A percentile compares a stretch with the other conserved stretches of the same genome.
These are phyloP conservation scores for Pleuronectes platessa DNA, from an alignment of 2,113 vertebrate species.

Conservation along the genomic window DNA sequence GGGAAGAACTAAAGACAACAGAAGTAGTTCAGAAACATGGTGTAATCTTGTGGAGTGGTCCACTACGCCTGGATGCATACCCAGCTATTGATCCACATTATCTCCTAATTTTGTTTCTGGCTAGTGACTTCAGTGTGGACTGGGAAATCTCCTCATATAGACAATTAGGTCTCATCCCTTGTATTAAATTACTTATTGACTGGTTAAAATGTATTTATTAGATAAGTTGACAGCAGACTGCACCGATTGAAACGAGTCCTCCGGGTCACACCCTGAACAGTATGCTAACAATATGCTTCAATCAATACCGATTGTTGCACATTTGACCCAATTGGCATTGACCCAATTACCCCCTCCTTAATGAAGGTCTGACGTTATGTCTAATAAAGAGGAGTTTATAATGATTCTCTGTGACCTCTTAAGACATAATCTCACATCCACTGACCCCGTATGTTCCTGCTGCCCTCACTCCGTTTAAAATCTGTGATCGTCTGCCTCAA, in stretches of 20 bases:
- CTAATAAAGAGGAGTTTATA: constrained; percentile 14
- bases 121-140: not conserved
- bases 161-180: not conserved
- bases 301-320: constrained; percentile 44
- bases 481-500: not conserved
- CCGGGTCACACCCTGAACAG: constrained; percentile 5
- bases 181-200: constrained; percentile 19
- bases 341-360: constrained; percentile 18
- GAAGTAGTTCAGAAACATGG: not conserved
- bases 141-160: not conserved
- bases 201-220: constrained; percentile 19
- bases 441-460: not conserved
- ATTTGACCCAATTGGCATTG: constrained; percentile 38
- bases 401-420: not conserved
- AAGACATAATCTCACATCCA: not conserved
- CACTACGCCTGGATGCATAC: not conserved
- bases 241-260: constrained; percentile 28
- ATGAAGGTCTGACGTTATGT: constrained; percentile 32
- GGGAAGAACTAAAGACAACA: not conserved
- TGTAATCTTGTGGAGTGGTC: not conserved
- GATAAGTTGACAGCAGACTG: constrained; percentile 2
- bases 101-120: not conserved
- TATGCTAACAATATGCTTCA: constrained; percentile 30
- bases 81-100: not conserved
- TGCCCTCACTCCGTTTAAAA: not conserved